phyloP scores from a whole-genome alignment of 1,140 invertebrate genomes.

The Sminthurinus signatus region DNA sequence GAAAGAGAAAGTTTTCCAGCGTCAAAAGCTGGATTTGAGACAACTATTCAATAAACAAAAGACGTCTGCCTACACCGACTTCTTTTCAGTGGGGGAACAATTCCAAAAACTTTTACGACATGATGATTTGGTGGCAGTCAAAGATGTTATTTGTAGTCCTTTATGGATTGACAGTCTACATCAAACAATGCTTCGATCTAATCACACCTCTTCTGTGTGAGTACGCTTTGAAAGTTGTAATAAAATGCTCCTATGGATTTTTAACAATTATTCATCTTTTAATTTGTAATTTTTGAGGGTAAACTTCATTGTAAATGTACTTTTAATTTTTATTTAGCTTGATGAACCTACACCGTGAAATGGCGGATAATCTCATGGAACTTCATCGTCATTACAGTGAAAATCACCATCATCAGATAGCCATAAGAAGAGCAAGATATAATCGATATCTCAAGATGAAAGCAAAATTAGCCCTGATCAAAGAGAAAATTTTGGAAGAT shows the following conservation, averaged over 20 bases:
- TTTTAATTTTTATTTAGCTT: constrained; percentile 19
- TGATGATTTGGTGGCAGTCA: constrained; percentile 33
- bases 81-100: constrained; percentile 20
- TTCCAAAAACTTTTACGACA: constrained; percentile 33
- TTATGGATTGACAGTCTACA: constrained; percentile 34
- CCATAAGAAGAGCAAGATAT: constrained; percentile 26
- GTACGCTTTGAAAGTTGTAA: background rate
- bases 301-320: background rate
- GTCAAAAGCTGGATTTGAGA: constrained; percentile 35
- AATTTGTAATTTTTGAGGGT: no score
- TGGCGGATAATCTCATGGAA: constrained; percentile 29
- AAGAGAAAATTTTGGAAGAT: constrained; percentile 22
- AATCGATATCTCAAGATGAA: constrained; percentile 34
- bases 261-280: no score
- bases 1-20: constrained; percentile 31
- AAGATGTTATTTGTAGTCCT: constrained; percentile 23
- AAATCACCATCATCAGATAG: constrained; percentile 3
- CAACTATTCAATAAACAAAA: constrained; percentile 28
- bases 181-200: constrained; percentile 15
- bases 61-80: constrained; percentile 24
- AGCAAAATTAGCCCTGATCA: constrained; percentile 28
- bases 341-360: constrained; percentile 32
- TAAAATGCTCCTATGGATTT: no score
- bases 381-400: constrained; percentile 1
- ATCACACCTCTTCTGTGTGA: constrained; percentile 33